A percentile compares a stretch with the other conserved stretches of the same genome.
phyloP scores from a whole-genome alignment of 2,888 invertebrate species.

The Tinea semifulvella region DNA sequence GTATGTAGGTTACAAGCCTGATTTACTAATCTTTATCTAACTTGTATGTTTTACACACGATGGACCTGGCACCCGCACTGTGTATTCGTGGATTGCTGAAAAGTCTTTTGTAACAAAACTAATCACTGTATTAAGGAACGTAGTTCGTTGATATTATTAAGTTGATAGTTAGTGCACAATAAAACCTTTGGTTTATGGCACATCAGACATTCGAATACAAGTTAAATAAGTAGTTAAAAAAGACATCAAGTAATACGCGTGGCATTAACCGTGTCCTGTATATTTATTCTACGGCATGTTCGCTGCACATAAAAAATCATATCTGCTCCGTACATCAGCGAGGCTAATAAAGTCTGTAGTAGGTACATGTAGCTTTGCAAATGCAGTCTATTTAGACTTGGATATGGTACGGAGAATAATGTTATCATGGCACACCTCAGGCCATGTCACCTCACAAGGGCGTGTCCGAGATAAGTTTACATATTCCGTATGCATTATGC shows the following conservation, averaged over 20 bases:
- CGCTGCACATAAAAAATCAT: slow-evolving; percentile 27
- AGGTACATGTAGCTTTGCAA: slow-evolving; percentile 45
- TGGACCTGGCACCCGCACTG: too few relatives aligned
- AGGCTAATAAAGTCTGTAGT: slow-evolving; percentile 37
- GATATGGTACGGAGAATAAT: slow-evolving; percentile 58
- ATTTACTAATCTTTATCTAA: too few relatives aligned
- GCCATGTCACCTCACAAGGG: slow-evolving; percentile 54
- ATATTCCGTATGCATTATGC: slow-evolving; percentile 65
- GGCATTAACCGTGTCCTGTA: too few relatives aligned
- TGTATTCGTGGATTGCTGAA: too few relatives aligned
- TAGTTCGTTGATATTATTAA: slow-evolving; percentile 4
- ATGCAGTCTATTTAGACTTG: slow-evolving; percentile 58
- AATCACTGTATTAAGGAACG: slow-evolving; percentile 3
- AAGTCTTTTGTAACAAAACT: too few relatives aligned
- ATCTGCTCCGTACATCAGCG: slow-evolving; percentile 28
- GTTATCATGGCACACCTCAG: slow-evolving; percentile 60
- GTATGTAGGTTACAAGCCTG: too few relatives aligned
- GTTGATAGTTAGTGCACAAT: slow-evolving; percentile 3
- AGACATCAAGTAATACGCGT: too few relatives aligned
- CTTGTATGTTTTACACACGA: too few relatives aligned
- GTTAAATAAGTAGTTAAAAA: not conserved
- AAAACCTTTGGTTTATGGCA: not conserved
- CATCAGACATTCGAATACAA: slow-evolving; percentile 5
- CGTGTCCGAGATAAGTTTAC: slow-evolving; percentile 62
- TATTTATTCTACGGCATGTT: slow-evolving; percentile 5